Evolutionary conservation across 2,888 invertebrate genomes (phyloP).

Genomic region (Aricia artaxerxes): DNA sequence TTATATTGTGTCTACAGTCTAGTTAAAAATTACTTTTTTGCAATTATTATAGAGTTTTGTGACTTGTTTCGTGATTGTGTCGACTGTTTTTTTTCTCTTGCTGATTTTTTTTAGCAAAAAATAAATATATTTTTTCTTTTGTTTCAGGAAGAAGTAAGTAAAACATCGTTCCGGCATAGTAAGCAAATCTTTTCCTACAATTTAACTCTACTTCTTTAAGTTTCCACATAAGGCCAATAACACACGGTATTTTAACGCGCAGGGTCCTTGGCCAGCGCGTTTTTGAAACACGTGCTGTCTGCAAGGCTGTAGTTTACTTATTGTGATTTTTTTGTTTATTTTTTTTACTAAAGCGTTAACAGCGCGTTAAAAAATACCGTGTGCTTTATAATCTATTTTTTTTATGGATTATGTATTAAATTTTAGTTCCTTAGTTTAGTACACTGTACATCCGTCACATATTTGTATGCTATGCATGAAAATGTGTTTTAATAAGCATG

Average conservation of each 20-base stretch:
- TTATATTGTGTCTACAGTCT: no score
- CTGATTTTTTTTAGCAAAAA: background rate
- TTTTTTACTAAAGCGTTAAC: no score
- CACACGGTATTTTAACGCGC: background rate
- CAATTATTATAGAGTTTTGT: no score
- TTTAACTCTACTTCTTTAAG: background rate
- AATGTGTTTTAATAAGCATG: background rate
- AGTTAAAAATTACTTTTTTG: no score
- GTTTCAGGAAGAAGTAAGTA: slow-evolving; percentile 81
- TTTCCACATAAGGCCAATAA: background rate
- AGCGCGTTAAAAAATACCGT: no score
- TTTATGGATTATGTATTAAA: background rate
- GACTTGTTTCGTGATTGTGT: no score
- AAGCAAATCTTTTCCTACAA: background rate
- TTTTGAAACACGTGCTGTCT: no score
- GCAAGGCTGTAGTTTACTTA: no score
- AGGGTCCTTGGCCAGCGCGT: no score
- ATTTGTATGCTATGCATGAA: background rate
- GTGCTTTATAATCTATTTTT: no score
- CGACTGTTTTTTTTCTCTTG: background rate
- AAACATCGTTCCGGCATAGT: slow-evolving; percentile 63
- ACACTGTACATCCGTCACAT: background rate
- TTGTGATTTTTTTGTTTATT: no score
- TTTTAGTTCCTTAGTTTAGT: background rate
- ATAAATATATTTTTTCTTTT: slow-evolving; percentile 60